Base-by-base conservation (phyloP, 1,140 invertebrate genomes). In the Brachionus angularis region DNA sequence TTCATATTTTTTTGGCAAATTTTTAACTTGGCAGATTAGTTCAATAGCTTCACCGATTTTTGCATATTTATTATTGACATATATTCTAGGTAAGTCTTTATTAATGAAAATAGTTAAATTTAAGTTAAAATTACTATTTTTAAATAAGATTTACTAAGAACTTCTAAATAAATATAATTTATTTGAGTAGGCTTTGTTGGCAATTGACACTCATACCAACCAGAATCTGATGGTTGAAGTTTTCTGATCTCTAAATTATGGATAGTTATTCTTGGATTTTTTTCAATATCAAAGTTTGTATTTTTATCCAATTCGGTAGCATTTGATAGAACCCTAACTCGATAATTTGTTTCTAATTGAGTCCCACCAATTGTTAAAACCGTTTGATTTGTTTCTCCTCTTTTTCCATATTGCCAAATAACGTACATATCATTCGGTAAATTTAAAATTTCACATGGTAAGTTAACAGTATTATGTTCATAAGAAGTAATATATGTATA, bases 151-250 rank as follows among this genome's bases (percentile, higher is more conserved):
- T n/a, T n/a, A 14, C n/a, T 36, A 12, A 67, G 27, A 18, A 67
- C 62, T 25, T 67, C 62, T 18, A 67, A 23, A 29, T 67, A 12
- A n/a, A 67, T 27, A 31, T 67, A 67, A 23, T 67, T 46, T 23
- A 47, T 67, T 67, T 67, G 21, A 31, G 62, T 67, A 10, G 62
- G 62, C 29, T 67, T 67, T 8, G 62, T 67, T 8, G 62, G 62
- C n/a, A 67, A 31, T 34, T 67, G 62, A 16, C 62, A 67, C 25
- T 67, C 62, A 23, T 67, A 67, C 62, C 62, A 67, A 5, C 62
- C 62, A 27, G 62, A 46, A 50, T 67, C 62, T 46, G 27, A 7
- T 10, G 7, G 12, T 12, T 31, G 27, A 47, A 67, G 39, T 16
- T 67, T 67, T 18, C 62, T 29, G 25, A 67, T 67, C 18, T 67